Evolutionary conservation across 2,113 vertebrate genomes (phyloP).

Genomic region (Muntiacus muntjak): DNA sequence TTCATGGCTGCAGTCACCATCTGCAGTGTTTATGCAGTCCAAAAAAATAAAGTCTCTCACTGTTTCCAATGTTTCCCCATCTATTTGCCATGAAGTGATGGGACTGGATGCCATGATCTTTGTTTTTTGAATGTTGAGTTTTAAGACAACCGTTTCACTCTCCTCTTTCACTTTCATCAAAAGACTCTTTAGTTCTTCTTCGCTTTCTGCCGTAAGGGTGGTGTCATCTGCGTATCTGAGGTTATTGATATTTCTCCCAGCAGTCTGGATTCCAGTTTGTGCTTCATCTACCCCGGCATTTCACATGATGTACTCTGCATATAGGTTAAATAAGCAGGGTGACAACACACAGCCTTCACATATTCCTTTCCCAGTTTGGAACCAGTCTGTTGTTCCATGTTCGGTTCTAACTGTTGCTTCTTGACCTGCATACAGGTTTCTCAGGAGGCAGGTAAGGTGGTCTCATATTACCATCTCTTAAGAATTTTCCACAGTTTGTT

Average conservation of each 20-base stretch:
- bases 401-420: not conserved
- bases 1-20: not conserved
- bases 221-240: not conserved
- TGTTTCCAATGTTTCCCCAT: not conserved
- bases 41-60: not conserved
- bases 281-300: not conserved
- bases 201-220: accelerated
- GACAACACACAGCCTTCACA: not conserved
- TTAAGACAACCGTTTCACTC: not conserved
- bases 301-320: not conserved
- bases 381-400: not conserved
- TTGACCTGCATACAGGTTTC: not conserved
- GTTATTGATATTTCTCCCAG: not conserved
- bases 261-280: not conserved
- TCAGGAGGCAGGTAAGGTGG: not conserved
- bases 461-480: not conserved
- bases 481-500: not conserved
- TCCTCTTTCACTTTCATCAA: not conserved
- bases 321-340: not conserved
- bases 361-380: not conserved
- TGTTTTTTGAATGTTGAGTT: not conserved
- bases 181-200: not conserved
- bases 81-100: not conserved
- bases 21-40: not conserved
- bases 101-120: not conserved